Conservation (phyloP, 2,888 invertebrate genomes). For the Sceliomorpha sp. region DNA sequence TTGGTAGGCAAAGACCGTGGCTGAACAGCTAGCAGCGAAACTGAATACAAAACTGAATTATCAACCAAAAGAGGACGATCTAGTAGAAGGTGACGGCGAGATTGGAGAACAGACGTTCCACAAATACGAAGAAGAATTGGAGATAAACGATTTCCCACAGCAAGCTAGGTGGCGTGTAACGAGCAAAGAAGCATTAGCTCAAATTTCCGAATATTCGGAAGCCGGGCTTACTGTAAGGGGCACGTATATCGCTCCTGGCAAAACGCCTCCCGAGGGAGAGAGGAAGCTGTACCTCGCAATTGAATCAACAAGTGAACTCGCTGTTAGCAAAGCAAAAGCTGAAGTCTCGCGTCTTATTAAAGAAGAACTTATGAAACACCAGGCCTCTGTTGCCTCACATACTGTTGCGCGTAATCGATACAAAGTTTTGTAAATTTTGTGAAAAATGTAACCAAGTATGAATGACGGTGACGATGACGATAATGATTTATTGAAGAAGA, state of each 20-base stretch:
- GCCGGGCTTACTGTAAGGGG: constrained; percentile 99
- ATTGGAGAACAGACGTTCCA: constrained; percentile 87
- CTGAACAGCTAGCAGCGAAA: constrained; percentile 98
- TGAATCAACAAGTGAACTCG: constrained; percentile 97
- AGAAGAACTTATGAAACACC: constrained; percentile 96
- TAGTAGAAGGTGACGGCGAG: constrained; percentile 85
- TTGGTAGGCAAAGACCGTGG: constrained; percentile 92
- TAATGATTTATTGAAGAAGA: too few relatives aligned
- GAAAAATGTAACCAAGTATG: too few relatives aligned
- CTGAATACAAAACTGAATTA: constrained; percentile 98
- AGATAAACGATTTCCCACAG: constrained; percentile 99
- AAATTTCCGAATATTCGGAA: constrained; percentile 99
- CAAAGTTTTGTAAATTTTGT: constrained; percentile 90
- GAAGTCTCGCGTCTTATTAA: constrained; percentile 99
- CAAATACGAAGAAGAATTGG: constrained; percentile 98
- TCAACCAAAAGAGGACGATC: constrained; percentile 93
- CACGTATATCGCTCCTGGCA: constrained; percentile 95
- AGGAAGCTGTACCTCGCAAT: constrained; percentile 98
- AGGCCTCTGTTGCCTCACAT: constrained; percentile 90
- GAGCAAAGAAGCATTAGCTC: constrained; percentile 97
- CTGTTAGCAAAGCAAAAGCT: constrained; percentile 96
- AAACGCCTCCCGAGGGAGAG: constrained; percentile 94
- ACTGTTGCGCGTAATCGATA: constrained; percentile 95
- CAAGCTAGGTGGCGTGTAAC: constrained; percentile 99
- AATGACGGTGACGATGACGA: too few relatives aligned